Evolutionary conservation across 2,888 invertebrate species (phyloP).

Genomic region (Drosophila hamatofila): DNA sequence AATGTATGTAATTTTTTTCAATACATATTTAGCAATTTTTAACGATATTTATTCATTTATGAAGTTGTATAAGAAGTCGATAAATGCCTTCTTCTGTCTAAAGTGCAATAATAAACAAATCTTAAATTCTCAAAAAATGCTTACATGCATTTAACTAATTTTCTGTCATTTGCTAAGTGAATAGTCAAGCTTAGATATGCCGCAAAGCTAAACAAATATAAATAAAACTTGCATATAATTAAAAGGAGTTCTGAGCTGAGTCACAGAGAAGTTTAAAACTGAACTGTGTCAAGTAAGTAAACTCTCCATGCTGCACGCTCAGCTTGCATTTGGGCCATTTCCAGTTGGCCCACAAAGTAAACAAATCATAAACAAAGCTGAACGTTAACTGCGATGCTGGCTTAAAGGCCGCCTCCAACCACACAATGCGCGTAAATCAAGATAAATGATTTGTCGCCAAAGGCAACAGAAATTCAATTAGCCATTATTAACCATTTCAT

Average conservation of each 20-base stretch:
- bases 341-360: conserved; percentile 12
- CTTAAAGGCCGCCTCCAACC: conserved; percentile 27
- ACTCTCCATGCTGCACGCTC: neutral
- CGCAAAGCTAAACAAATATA: conserved; percentile 10
- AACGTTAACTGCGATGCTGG: conserved; percentile 9
- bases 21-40: neutral
- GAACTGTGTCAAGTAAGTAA: neutral
- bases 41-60: neutral
- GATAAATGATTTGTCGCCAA: conserved; percentile 80
- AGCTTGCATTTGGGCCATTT: conserved; percentile 11
- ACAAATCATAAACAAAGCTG: conserved; percentile 18
- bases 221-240: neutral
- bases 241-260: neutral
- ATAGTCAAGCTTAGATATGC: conserved; percentile 27
- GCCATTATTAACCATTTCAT: conserved; percentile 79
- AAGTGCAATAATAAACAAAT: conserved; percentile 18
- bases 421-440: conserved; percentile 76
- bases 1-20: too few species aligned
- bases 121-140: conserved; percentile 8
- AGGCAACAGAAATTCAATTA: conserved; percentile 80
- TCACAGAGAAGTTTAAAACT: neutral
- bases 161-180: conserved; percentile 35
- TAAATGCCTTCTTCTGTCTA: neutral
- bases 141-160: conserved; percentile 27
- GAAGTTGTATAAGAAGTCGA: neutral